Conservation (phyloP, 1,140 invertebrate genomes). For the Atopsyche davidsoni region DNA sequence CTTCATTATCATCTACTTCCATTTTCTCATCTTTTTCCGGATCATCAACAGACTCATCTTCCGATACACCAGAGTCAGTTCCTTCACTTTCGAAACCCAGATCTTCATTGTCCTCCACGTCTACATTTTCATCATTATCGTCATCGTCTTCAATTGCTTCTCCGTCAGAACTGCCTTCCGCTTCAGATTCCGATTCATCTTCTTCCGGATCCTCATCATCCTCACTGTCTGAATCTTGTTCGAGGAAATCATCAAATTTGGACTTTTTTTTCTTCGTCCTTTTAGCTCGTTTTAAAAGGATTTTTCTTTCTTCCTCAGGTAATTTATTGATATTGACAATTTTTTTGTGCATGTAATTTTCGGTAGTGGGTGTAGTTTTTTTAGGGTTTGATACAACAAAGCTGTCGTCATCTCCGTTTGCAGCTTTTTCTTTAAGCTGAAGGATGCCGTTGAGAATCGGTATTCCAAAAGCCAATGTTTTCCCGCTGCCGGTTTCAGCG, state of each 20-base stretch:
- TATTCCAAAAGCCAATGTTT: slow-evolving; percentile 94
- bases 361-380: slow-evolving; percentile 4
- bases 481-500: slow-evolving; percentile 96
- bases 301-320: slow-evolving; percentile 37
- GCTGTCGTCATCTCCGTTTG: slow-evolving; percentile 9
- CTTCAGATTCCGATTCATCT: slow-evolving; percentile 26
- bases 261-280: slow-evolving; percentile 27
- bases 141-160: background rate
- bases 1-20: background rate
- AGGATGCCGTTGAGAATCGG: slow-evolving; percentile 84
- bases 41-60: slow-evolving; percentile 2
- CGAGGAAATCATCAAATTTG: slow-evolving; percentile 7
- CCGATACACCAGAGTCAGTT: background rate
- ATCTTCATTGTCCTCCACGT: slow-evolving; percentile 23
- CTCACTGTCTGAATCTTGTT: slow-evolving; percentile 18
- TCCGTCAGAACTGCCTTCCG: slow-evolving; percentile 28
- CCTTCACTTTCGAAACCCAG: slow-evolving; percentile 3
- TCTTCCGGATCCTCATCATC: slow-evolving; percentile 35
- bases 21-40: slow-evolving; percentile 1
- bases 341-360: slow-evolving; percentile 25
- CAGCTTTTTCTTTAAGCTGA: slow-evolving; percentile 52
- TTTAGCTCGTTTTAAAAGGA: slow-evolving; percentile 33
- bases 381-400: background rate
- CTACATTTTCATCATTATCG: slow-evolving; percentile 13
- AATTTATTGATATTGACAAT: slow-evolving; percentile 35